Base-by-base conservation (phyloP, 1,140 invertebrate species). In the Harpegnathos saltator region DNA sequence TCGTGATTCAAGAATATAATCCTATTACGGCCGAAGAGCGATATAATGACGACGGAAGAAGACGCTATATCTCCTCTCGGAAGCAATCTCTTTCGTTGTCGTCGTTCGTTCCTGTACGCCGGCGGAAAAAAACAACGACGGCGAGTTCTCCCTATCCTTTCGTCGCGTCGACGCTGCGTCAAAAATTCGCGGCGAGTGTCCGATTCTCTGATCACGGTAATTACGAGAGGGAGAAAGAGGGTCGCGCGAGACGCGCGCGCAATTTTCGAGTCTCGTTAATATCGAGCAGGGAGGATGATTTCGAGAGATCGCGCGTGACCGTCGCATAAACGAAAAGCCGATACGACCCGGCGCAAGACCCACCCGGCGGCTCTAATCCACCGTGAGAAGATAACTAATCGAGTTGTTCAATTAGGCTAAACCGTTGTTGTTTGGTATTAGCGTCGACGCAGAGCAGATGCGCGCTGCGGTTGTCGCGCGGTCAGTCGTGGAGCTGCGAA, bases 1-100 rank as follows among this genome's bases (percentile, higher is more conserved):
- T 33, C 75, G 52, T 69, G 75, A 71, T 80, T 80, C 66, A 58
- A 58, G 65, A 71, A 65, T 85, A 71, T 66, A 82, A 84, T 85
- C 69, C 52, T 84, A 80, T 85, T 80, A 82, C 15, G 56, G 54
- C 15, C 62, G 71, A 62, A 75, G 59, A 82, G 71, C 75, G 29
- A 59, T 80, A 69, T 78, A 80, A 80, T 56, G 75, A 80, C 50
- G 75, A 58, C 22, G 15, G 65, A 80, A 12, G 26, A 44, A 59
- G 50, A 78, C 11, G 74, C 59, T 24, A 44, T 66, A 24, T 54
- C 29, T 56, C 24, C 69, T 44, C 29, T 56, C 52, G 33, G 50
- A 29, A 69, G 52, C 63, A 38, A 78, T 78, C 68, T 68, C 63
- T 56, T 29, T 68, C 33, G 26, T 54, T 48, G 9, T 66, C 17